Percentiles rank a stretch among this genome's conserved stretches.
phyloP scores from a whole-genome alignment of 1,140 invertebrate species.

The Brachionus calyciflorus region DNA sequence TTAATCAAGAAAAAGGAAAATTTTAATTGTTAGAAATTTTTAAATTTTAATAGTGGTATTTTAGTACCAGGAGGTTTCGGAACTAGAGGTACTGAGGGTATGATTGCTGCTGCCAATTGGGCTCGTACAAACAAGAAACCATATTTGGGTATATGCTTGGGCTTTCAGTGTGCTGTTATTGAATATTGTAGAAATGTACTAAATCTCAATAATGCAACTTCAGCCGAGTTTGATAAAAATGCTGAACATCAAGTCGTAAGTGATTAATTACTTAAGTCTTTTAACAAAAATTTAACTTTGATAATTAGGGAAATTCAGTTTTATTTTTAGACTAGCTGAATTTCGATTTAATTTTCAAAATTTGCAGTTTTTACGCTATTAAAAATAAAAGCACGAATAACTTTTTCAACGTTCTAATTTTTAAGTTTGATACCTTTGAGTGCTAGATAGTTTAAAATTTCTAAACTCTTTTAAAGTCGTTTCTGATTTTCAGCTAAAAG shows the following conservation, averaged over 20 bases:
- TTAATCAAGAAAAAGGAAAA: neutral
- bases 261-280: neutral
- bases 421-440: too few species aligned
- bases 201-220: conserved; percentile 72
- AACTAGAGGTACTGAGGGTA: conserved; percentile 88
- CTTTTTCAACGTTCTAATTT: too few species aligned
- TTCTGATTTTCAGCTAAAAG: conserved; percentile 41
- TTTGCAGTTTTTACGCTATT: too few species aligned
- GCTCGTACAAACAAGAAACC: conserved; percentile 84
- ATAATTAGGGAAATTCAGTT: too few species aligned
- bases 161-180: conserved; percentile 91
- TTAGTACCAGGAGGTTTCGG: conserved; percentile 97
- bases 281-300: too few species aligned
- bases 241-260: conserved; percentile 70
- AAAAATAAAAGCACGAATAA: too few species aligned
- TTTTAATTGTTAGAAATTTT: neutral
- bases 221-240: conserved; percentile 76
- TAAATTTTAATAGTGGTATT: conserved; percentile 71
- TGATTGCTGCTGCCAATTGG: conserved; percentile 87
- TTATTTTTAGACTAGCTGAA: too few species aligned
- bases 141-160: conserved; percentile 91
- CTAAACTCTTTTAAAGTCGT: neutral
- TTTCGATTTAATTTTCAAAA: too few species aligned
- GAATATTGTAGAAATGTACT: conserved; percentile 89
- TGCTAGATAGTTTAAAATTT: too few species aligned